phyloP scores from a whole-genome alignment of 2,113 vertebrate species.

The Equus quagga region DNA sequence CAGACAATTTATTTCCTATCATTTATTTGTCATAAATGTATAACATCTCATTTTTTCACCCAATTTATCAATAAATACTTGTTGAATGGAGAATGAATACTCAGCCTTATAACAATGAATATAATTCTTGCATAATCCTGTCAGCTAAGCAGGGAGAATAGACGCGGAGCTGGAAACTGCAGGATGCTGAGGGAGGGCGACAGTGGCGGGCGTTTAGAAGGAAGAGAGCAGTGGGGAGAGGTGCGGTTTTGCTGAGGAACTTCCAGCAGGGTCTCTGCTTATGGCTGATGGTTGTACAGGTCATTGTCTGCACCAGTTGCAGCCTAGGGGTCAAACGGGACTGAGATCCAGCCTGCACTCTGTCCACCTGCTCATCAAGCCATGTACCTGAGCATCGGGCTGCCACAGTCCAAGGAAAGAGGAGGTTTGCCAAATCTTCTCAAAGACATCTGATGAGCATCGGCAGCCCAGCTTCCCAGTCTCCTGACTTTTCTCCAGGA shows the following conservation, averaged over 20 bases:
- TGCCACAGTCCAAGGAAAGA: background rate
- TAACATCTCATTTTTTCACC: background rate
- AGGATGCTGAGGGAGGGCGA: background rate
- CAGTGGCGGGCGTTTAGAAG: background rate
- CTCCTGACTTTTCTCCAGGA: background rate
- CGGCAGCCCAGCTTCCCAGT: background rate
- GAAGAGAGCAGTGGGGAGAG: background rate
- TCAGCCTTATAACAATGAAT: background rate
- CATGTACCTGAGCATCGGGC: background rate
- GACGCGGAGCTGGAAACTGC: background rate
- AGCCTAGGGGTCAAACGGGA: background rate
- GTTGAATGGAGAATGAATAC: background rate
- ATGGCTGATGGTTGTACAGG: background rate
- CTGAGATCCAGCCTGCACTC: background rate
- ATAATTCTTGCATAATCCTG: background rate
- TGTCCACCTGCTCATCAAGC: background rate
- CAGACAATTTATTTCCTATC: background rate
- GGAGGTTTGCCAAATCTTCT: background rate
- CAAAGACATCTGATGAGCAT: background rate
- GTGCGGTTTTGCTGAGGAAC: background rate
- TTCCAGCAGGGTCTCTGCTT: background rate
- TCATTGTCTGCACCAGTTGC: background rate
- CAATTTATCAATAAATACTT: conserved; percentile 19
- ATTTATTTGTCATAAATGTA: conserved; percentile 3
- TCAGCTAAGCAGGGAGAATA: background rate